Evolutionary conservation across 2,113 vertebrate genomes (phyloP), one percentile per base, ranked within the genome.

Genomic region (Brachyistius frenatus): DNA sequence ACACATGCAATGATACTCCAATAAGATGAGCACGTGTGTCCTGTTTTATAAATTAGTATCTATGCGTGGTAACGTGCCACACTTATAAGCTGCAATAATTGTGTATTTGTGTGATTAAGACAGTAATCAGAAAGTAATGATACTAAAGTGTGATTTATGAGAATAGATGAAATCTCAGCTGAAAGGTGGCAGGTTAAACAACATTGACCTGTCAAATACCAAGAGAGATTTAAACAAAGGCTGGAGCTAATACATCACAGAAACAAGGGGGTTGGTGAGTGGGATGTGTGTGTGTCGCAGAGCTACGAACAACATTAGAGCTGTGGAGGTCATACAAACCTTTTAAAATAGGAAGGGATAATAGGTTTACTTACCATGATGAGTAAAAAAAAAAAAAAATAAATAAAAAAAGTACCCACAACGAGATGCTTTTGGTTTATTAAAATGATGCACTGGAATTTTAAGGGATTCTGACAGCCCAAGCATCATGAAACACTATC

Each of bases 41-140:
- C 8, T 74, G 13, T 81, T 54, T 77, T 55, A 66, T 65, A 74
- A 73, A 78, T 62, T 7, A 63, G 67, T 46, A 56, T 60, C 60
- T 68, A 33, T 78, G 73, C 78, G 73, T 50, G 71, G 62, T 73
- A 60, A 86, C 83, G 81, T 83, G 80, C 69, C 61, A 60, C 0
- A 14, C 58, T 83, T 63, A 62, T 79, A 61, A 79, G 75, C 58
- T 46, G 71, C 83, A 68, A 67, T 86, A 76, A 84, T 86, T 86
- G 70, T 86, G 31, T 79, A 47, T 87, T 80, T 83, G 76, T 70
- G 82, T 84, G 76, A 88, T 88, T 91, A 90, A 80, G 81, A 77
- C 60, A 55, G 76, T 85, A 88, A 90, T 87, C 76, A 83, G 73
- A 87, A 86, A 86, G 85, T 91, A 92, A 91, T 89, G 81, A 89